Evolutionary conservation across 1,140 invertebrate genomes (phyloP), one percentile per base, ranked within the genome.

Genomic region (Proctacanthus coquilletti): DNA sequence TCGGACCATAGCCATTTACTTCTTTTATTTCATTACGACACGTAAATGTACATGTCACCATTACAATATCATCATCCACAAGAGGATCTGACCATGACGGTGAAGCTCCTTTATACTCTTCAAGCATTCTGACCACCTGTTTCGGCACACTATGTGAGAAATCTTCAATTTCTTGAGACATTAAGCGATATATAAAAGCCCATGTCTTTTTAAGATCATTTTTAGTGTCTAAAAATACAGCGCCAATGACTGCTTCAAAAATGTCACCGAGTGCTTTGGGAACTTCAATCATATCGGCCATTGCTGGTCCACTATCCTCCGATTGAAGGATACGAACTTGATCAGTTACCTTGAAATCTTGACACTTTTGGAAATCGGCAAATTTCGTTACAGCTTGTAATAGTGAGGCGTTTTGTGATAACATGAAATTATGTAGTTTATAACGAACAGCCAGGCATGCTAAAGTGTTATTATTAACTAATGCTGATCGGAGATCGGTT

Each of bases 391-490:
- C 81, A 3, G 72, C 66, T 25, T 72, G 64, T 31, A 74, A 70
- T 2, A 94, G 58, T 3, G 63, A 45, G 0, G 73, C 68, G 37
- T 79, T 75, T 32, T 74, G 62, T 3, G 67, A 61, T 34, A 76
- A 68, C 8, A 93, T 53, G 43, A 71, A 76, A 38, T 75, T 77
- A 48, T 89, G 81, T 18, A 89, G 74, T 10, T 77, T 74, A 61
- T 84, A 72, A 44, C 84, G 76, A n/a, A 96, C 87, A 33, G 82
- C 71, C 21, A 94, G 68, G 23, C 82, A 81, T 0, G 86, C 89
- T 57, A 97, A 91, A 0, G 88, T 95, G 36, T 84, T 77, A 52
- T 97, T 98, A 53, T 97, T 97, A 1, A 97, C 93, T 1, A 98
- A 63, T 0, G 93, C 85, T 11, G 91, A 93, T 20, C 92, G 65